Percentiles rank a stretch among this genome's conserved stretches.
Conservation (phyloP, 2,113 vertebrate genomes). For the Martes martes region DNA sequence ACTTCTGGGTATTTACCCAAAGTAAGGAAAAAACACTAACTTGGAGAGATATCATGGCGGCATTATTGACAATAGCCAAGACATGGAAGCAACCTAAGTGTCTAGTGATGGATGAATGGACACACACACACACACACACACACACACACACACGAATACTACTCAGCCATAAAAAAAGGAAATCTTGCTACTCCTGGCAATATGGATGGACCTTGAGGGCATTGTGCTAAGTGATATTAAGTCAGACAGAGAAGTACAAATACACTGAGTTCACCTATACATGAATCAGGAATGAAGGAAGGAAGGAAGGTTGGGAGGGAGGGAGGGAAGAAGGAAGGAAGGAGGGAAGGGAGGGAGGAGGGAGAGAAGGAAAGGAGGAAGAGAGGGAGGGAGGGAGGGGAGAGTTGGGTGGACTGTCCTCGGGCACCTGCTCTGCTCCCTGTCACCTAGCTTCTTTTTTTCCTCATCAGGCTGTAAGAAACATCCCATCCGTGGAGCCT, state of each 20-base stretch:
- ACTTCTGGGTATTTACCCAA: background rate
- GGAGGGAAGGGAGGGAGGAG: rapidly evolving
- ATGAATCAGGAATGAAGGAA: background rate
- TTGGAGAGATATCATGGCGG: background rate
- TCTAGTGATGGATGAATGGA: background rate
- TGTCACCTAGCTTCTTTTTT: rapidly evolving
- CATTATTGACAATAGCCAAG: background rate
- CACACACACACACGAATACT: background rate
- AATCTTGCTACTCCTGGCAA: background rate
- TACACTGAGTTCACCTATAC: background rate
- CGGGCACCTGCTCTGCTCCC: background rate
- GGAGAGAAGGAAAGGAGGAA: rapidly evolving
- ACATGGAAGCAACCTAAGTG: background rate
- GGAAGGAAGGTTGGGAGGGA: background rate
- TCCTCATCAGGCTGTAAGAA: background rate
- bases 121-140: background rate
- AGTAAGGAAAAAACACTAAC: background rate
- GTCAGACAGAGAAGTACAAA: background rate
- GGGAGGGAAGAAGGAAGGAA: no score
- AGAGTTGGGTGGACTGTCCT: background rate
- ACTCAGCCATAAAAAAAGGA: background rate
- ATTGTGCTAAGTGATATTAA: background rate
- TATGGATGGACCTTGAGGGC: background rate
- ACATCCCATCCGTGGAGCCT: rapidly evolving
- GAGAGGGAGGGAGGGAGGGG: no score